phyloP scores from a whole-genome alignment of 1,140 invertebrate genomes.

The Macrotrachela quadricornifera region DNA sequence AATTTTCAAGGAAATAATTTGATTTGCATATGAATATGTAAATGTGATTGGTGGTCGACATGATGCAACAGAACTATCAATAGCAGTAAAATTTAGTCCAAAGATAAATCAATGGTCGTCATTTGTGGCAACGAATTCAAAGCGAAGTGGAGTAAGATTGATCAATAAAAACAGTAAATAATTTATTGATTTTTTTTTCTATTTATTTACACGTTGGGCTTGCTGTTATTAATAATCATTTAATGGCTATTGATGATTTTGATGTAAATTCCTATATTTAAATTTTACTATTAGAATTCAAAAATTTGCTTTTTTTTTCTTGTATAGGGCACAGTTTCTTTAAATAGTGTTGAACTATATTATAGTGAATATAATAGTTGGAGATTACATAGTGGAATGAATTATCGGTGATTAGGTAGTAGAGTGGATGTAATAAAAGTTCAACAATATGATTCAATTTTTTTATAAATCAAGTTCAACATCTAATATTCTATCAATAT shows the following conservation, averaged over 20 bases:
- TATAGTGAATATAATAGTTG: slow-evolving; percentile 88
- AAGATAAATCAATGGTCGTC: slow-evolving; percentile 87
- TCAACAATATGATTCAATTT: too few relatives aligned
- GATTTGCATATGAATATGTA: too few relatives aligned
- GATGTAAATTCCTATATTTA: slow-evolving; percentile 91
- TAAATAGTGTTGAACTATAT: slow-evolving; percentile 94
- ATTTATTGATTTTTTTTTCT: neutral
- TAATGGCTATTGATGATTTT: slow-evolving; percentile 66
- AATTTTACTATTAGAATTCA: too few relatives aligned
- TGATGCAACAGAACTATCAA: slow-evolving; percentile 83
- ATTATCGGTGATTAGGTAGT: slow-evolving; percentile 79
- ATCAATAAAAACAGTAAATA: slow-evolving; percentile 40
- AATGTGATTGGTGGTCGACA: slow-evolving; percentile 59
- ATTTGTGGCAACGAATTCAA: slow-evolving; percentile 89
- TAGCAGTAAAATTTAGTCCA: slow-evolving; percentile 83
- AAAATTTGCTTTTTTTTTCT: too few relatives aligned
- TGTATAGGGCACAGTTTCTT: too few relatives aligned
- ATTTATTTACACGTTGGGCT: slow-evolving; percentile 52
- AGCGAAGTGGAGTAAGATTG: slow-evolving; percentile 81
- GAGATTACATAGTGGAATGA: slow-evolving; percentile 88
- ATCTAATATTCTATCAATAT: too few relatives aligned
- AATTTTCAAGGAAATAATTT: too few relatives aligned
- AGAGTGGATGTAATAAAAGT: slow-evolving; percentile 74
- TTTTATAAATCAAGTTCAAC: too few relatives aligned
- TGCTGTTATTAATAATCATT: slow-evolving; percentile 82